These are phyloP conservation scores for Tragelaphus imberbis DNA, from an alignment of 2,113 vertebrate genomes.

Conservation along the genomic window DNA sequence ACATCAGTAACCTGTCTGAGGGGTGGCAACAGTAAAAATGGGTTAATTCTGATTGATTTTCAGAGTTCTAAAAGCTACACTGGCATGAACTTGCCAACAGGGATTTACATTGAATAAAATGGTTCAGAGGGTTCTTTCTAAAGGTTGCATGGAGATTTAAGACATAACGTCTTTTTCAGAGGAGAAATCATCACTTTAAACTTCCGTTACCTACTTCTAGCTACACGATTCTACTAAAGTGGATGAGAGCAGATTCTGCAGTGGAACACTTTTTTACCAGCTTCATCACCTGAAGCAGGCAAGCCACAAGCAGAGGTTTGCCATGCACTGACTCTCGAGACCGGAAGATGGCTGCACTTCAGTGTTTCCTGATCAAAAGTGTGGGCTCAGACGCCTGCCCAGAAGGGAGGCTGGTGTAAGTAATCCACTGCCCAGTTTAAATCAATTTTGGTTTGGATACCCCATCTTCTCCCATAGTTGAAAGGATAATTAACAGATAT, in stretches of 20 bases:
- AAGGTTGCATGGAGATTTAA: background rate
- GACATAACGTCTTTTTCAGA: background rate
- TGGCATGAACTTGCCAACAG: background rate
- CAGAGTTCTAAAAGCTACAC: background rate
- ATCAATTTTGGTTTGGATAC: background rate
- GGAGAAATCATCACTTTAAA: background rate
- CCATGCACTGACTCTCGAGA: background rate
- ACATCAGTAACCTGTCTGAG: background rate
- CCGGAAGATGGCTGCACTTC: rapidly evolving
- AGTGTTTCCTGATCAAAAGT: background rate
- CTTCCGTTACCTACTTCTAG: background rate
- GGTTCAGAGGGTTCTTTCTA: background rate
- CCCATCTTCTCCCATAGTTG: background rate
- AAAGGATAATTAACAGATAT: background rate
- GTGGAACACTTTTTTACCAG: background rate
- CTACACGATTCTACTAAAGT: background rate
- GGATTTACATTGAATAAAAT: background rate
- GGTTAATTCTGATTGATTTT: background rate
- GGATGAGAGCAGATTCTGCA: background rate
- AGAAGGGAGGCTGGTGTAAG: background rate
- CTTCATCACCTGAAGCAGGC: background rate
- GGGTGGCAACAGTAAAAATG: background rate
- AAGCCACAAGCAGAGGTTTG: rapidly evolving
- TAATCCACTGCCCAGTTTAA: background rate
- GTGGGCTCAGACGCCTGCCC: background rate